Conservation (phyloP, 2,888 invertebrate species). For the Baccha elongata region DNA sequence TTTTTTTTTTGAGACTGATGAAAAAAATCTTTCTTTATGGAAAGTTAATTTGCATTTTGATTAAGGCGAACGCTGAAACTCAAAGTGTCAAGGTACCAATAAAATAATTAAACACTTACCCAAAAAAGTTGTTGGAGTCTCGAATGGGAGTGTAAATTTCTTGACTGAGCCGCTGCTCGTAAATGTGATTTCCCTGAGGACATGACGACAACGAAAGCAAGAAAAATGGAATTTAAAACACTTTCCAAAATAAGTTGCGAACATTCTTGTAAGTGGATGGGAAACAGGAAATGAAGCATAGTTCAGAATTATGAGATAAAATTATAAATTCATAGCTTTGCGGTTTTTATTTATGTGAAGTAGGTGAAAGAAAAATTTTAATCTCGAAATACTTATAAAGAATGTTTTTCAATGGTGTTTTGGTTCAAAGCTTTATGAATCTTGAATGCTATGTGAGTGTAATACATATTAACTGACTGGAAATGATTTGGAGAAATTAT, state of each 20-base stretch:
- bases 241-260: slow-evolving; percentile 37
- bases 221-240: slow-evolving; percentile 58
- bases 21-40: slow-evolving; percentile 12
- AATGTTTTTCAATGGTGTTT: not conserved
- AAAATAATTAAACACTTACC: slow-evolving; percentile 72
- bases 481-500: too few relatives aligned
- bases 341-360: slow-evolving; percentile 37
- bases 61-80: slow-evolving; percentile 56
- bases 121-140: slow-evolving; percentile 24
- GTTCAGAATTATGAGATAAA: slow-evolving; percentile 55
- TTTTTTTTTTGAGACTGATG: not conserved
- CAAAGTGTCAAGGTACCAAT: slow-evolving; percentile 72
- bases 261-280: not conserved
- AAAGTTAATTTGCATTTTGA: slow-evolving; percentile 71
- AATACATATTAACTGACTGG: too few relatives aligned
- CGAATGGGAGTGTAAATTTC: slow-evolving; percentile 58
- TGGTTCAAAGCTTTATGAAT: not conserved
- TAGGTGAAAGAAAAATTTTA: not conserved
- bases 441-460: too few relatives aligned
- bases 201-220: slow-evolving; percentile 52
- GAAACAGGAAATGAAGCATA: slow-evolving; percentile 36
- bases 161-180: slow-evolving; percentile 54
- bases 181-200: slow-evolving; percentile 71
- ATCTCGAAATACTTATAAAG: not conserved
- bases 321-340: slow-evolving; percentile 71